Evolutionary conservation across 2,888 invertebrate species (phyloP).

Genomic region (Pherbina coryleti): DNA sequence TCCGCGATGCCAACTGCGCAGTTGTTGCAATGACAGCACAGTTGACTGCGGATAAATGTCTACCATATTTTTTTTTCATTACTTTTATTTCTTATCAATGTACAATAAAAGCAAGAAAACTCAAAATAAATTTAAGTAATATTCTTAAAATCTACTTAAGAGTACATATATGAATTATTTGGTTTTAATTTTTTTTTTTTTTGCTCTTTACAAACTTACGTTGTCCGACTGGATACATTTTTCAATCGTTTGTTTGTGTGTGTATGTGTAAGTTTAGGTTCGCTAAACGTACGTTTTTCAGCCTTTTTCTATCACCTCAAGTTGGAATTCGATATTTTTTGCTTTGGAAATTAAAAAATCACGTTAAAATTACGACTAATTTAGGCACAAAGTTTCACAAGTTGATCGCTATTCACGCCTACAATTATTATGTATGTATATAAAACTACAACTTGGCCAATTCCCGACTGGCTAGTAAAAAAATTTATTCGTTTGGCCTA

Average conservation of each 20-base stretch:
- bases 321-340: slow-evolving; percentile 57
- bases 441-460: background rate
- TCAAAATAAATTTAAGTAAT: background rate
- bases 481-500: slow-evolving; percentile 30
- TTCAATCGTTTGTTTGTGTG: slow-evolving; percentile 54
- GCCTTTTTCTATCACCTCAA: slow-evolving; percentile 67
- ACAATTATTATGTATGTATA: background rate
- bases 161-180: background rate
- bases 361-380: slow-evolving; percentile 25
- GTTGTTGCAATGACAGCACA: slow-evolving; percentile 25
- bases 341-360: slow-evolving; percentile 25
- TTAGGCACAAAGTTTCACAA: slow-evolving; percentile 60
- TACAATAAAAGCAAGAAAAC: background rate
- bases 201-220: slow-evolving; percentile 71
- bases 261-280: slow-evolving; percentile 18
- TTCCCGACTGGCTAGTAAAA: slow-evolving; percentile 27
- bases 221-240: slow-evolving; percentile 79
- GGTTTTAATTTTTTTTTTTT: background rate
- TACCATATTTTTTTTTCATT: slow-evolving; percentile 9
- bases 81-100: background rate
- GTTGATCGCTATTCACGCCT: slow-evolving; percentile 23
- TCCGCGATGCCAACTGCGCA: slow-evolving; percentile 21
- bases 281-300: slow-evolving; percentile 52
- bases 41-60: slow-evolving; percentile 4
- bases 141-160: background rate